Percentiles rank a stretch among this genome's conserved stretches.
These are phyloP conservation scores for Amphiduros pacificus DNA, from an alignment of 2,888 invertebrate species.

Conservation along the genomic window DNA sequence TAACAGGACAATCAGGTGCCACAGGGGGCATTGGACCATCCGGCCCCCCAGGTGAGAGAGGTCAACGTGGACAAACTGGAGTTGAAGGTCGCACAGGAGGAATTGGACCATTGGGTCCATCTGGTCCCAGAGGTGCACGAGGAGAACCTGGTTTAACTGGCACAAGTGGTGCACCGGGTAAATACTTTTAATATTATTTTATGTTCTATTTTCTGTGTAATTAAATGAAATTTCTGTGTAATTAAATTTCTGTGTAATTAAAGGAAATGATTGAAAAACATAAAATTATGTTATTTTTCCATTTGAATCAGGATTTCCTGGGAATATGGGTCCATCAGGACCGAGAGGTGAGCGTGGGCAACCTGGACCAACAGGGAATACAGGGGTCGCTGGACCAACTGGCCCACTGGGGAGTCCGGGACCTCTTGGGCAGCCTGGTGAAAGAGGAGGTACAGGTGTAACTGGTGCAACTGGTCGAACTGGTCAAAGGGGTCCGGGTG, in stretches of 20 bases:
- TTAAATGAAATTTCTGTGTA: too few relatives aligned
- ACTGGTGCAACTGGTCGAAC: slow-evolving; percentile 1
- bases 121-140: slow-evolving; percentile 18
- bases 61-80: slow-evolving; percentile 65
- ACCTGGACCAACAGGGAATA: slow-evolving; percentile 18
- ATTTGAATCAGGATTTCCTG: slow-evolving; percentile 6
- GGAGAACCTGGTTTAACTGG: slow-evolving; percentile 21
- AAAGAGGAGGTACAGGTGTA: neutral
- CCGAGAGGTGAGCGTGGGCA: slow-evolving; percentile 16
- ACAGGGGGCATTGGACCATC: slow-evolving; percentile 3
- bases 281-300: too few relatives aligned
- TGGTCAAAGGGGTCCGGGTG: slow-evolving; percentile 22
- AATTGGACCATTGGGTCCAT: slow-evolving; percentile 21
- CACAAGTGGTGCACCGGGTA: neutral
- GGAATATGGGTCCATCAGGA: neutral
- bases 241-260: too few relatives aligned
- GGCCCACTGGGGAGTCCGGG: slow-evolving; percentile 20
- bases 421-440: slow-evolving; percentile 11
- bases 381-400: slow-evolving; percentile 13
- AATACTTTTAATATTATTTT: too few relatives aligned
- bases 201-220: too few relatives aligned
- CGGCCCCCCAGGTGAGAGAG: slow-evolving; percentile 30
- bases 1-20: neutral
- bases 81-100: slow-evolving; percentile 32
- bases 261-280: too few relatives aligned